Evolutionary conservation across 2,888 invertebrate species (phyloP), one percentile per base, ranked within the genome.

Genomic region (Lasioglossum malachurum): DNA sequence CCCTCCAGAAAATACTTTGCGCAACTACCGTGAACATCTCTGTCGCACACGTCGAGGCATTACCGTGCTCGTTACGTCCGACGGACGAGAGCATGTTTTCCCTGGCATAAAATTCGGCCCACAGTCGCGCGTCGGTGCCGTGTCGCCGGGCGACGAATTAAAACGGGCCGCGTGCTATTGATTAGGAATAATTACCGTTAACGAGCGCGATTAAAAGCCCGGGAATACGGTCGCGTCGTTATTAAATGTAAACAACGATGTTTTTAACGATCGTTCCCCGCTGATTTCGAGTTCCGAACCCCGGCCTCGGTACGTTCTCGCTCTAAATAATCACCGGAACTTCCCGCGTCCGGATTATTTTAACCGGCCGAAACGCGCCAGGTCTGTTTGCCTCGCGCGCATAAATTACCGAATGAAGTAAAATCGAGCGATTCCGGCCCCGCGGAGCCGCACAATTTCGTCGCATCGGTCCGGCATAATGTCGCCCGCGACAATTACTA

Each of bases 241-340:
- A 90, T 90, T 90, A 90, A 90, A 90, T 89, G 90, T 90, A 90
- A 90, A 90, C 87, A 90, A 77, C 44, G 83, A 88, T 85, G 87
- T 90, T 90, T 90, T 90, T 86, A 86, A 89, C 88, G 84, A 90
- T 77, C 81, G 81, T 60, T 49, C 44, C 75, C 75, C 73, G 73
- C 57, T 81, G 88, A 83, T 83, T 82, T 74, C 82, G 73, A 67
- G 49, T 73, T 75, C 76, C 71, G 79, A 82, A 82, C 78, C 83
- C 67, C 46, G 38, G 35, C 5, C 14, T 72, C 83, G 46, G 44
- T 4, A 64, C 49, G 76, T 23, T 79, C 84, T 75, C 81, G 82
- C 83, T 82, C 81, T 82, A 86, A 88, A 89, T 90, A 90, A 90
- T 90, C 89, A 89, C 80, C 84, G 86, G 74, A 82, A 88, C 87